Evolutionary conservation across 2,888 invertebrate species (phyloP), one percentile per base, ranked within the genome.

Genomic region (Euplagia quadripunctaria): DNA sequence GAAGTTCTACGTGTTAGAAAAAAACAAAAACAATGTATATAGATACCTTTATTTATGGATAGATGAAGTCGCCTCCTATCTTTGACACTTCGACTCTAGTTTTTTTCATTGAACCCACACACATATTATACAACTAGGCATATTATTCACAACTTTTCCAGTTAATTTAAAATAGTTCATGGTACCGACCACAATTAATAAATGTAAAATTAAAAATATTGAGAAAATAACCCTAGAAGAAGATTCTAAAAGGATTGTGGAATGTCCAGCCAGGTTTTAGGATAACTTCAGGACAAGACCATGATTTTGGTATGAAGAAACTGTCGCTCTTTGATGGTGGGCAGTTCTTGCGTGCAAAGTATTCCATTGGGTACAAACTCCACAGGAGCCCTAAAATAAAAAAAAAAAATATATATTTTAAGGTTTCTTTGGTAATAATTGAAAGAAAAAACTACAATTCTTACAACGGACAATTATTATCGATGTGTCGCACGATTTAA

Each of bases 321-420:
- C 94, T 95, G 82, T 95, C 95, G 72, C 84, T 87, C 71, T 91
- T 91, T 4, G 93, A 90, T 7, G 95, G 94, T 0, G 97, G 97
- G 86, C 98, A 98, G 91, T 98, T 98, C 72, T 94, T 92, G 66
- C 98, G 96, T 0, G 98, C 98, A 89, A 97, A 98, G 95, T 97
- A 98, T 93, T 99, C 99, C 96, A 99, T 97, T 43, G 97, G 96
- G 90, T 99, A 99, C 4, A 98, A 89, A 85, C 97, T 97, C 89
- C 97, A 96, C n/a, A 98, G 90, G 5, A 97, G 85, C 69, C 95
- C 96, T 96, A 51, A 51, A 66, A 61, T 43, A 65, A 52, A 43
- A 43, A 43, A 43, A 43, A 43, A 43, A 46, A 46, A 46, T 31
- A 31, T 31, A 31, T 31, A 31, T 31, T 31, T 31, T 31, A 31